Percentiles rank a stretch among this genome's conserved stretches.
Conservation (phyloP, 1,140 invertebrate species). For the Propsilocerus akamusi region DNA sequence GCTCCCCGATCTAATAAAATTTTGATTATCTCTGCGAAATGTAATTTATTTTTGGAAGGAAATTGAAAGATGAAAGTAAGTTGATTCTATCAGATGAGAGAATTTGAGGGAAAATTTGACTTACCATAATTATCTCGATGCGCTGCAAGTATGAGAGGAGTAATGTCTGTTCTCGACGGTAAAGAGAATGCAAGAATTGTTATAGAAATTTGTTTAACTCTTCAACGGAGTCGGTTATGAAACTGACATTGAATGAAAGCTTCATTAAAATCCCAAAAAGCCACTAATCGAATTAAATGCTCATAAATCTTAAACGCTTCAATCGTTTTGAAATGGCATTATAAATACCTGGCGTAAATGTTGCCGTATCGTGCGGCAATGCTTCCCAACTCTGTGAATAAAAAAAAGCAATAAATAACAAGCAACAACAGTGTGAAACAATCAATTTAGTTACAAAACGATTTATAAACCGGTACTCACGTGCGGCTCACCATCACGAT, state of each 20-base stretch:
- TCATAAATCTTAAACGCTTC: no score
- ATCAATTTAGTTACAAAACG: not conserved
- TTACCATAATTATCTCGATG: slow-evolving; percentile 79
- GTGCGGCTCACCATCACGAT: slow-evolving; percentile 59
- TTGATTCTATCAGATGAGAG: no score
- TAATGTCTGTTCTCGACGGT: no score
- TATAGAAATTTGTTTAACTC: no score
- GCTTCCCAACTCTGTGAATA: slow-evolving; percentile 71
- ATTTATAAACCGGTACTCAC: slow-evolving; percentile 31
- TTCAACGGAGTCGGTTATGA: no score
- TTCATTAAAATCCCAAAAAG: no score
- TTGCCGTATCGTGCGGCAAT: slow-evolving; percentile 70
- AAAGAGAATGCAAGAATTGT: no score
- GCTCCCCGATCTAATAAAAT: slow-evolving; percentile 83
- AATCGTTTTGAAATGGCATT: no score
- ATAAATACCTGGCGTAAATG: slow-evolving; percentile 55
- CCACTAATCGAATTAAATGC: no score
- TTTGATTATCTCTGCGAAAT: slow-evolving; percentile 73
- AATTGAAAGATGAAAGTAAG: not conserved
- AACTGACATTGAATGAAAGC: no score
- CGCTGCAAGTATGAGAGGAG: slow-evolving; percentile 85
- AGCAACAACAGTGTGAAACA: not conserved
- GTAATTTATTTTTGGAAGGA: no score
- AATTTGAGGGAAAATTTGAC: not conserved
- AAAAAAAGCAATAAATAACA: not conserved